Conservation (phyloP, 2,797 vertebrate species). For the Parambassis ranga region DNA sequence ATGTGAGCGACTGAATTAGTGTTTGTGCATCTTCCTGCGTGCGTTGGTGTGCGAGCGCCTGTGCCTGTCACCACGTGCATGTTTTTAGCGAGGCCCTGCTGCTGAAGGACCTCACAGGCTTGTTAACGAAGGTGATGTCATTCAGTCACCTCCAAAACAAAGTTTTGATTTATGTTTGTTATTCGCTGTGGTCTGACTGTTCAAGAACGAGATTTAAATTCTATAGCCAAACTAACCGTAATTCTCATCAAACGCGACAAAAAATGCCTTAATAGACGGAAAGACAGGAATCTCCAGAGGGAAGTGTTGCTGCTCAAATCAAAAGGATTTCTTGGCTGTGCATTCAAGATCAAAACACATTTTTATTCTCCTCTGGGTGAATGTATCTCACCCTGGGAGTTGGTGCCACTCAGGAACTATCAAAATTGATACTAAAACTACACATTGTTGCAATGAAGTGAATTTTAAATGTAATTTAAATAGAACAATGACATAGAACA, state of each 20-base stretch:
- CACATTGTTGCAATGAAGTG: no score
- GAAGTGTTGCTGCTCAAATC: not conserved
- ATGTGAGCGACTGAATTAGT: slow-evolving; percentile 26
- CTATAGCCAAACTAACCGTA: not conserved
- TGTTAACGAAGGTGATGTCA: slow-evolving; percentile 37
- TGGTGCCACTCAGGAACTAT: no score
- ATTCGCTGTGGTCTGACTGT: not conserved
- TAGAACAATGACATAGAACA: no score
- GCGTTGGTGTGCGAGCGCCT: not conserved
- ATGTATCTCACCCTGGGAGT: not conserved
- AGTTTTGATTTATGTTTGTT: slow-evolving; percentile 2
- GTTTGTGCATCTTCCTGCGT: not conserved
- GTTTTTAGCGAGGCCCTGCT: slow-evolving; percentile 36
- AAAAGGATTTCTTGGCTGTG: not conserved
- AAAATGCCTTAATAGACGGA: not conserved
- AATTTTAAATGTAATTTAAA: no score
- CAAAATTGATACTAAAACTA: no score
- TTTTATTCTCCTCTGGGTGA: not conserved
- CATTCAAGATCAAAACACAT: not conserved
- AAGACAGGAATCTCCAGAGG: not conserved
- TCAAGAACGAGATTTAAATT: not conserved
- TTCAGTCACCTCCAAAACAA: slow-evolving; percentile 26
- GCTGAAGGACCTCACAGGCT: slow-evolving; percentile 37
- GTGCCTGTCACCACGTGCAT: not conserved
- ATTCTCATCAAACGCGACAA: not conserved